Evolutionary conservation across 2,113 vertebrate species (phyloP), one percentile per base, ranked within the genome.

Genomic region (Microcebus griseorufus): DNA sequence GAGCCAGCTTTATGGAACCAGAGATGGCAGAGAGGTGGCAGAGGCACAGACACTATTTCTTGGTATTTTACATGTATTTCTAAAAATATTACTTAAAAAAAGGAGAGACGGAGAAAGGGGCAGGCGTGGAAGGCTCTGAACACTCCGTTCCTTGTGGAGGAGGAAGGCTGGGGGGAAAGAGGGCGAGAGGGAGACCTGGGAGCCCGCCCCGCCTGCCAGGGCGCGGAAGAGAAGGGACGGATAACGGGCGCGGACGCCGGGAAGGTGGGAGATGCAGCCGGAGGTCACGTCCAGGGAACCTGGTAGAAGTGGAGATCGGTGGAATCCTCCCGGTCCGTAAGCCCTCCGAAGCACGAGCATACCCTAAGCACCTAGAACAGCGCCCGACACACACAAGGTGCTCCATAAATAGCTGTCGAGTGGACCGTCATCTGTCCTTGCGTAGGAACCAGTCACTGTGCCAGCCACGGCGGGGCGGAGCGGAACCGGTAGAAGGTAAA

Each of bases 1-100:
- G 98, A 98, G 96, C 96, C 98, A 98, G 98, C 98, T 99, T 98
- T 97, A 98, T 98, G 98, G 98, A 97, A 97, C 82, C 94, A 76
- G 78, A 83, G 96, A 27, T 72, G 97, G 20, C n/a, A 86, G 96
- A 48, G 73, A 87, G 53, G 92, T 1, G 18, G 79, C 73, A 64
- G 75, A 88, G 27, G 94, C 18, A 53, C 0, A 39, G 92, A 94
- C 32, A 67, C 60, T 37, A 1, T 1, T 96, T 98, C 95, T 80
- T 55, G 98, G 97, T 96, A 95, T 98, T 94, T 96, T 80, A 96
- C 82, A 16, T 48, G 96, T 98, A 97, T 98, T 98, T 98, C 98
- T 97, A 97, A 97, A 58, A 98, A 94, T 70, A 90, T 39, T 53
- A 82, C 62, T 76, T 76, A 32, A 86, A 97, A 93, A 93, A 89